A percentile compares a stretch with the other conserved stretches of the same genome.
Evolutionary conservation across 1,140 invertebrate genomes (phyloP).

Genomic region (Brachionus angularis): DNA sequence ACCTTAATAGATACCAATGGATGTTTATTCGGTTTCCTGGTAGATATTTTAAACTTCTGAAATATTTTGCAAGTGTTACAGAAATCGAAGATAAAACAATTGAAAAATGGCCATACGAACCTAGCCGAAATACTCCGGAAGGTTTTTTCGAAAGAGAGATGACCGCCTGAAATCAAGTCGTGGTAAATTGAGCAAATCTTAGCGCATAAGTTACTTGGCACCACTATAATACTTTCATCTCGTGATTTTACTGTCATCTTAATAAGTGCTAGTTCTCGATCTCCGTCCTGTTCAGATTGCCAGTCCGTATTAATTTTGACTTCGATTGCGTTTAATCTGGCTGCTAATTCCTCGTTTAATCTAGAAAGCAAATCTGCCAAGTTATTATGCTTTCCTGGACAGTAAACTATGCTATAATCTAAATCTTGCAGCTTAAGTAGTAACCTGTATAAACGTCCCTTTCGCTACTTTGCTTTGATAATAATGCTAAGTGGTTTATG

Average conservation of each 20-base stretch:
- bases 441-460: background rate
- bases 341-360: constrained; percentile 6
- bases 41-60: background rate
- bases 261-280: background rate
- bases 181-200: constrained; percentile 1
- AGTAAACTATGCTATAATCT: constrained; percentile 4
- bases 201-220: background rate
- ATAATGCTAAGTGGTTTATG: constrained; percentile 46
- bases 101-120: background rate
- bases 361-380: constrained; percentile 11
- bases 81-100: constrained; percentile 1
- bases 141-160: constrained; percentile 20
- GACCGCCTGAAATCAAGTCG: constrained; percentile 1
- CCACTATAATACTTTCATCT: background rate
- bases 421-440: constrained; percentile 3
- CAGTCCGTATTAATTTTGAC: background rate
- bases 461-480: background rate
- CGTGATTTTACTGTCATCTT: constrained; percentile 1
- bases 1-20: constrained; percentile 5
- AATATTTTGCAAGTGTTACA: background rate
- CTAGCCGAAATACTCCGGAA: background rate
- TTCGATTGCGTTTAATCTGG: background rate
- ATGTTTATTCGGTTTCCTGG: constrained; percentile 5
- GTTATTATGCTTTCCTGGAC: constrained; percentile 19
- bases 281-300: background rate